Conservation (phyloP, 2,113 vertebrate species). For the Myrmecobius fasciatus region DNA sequence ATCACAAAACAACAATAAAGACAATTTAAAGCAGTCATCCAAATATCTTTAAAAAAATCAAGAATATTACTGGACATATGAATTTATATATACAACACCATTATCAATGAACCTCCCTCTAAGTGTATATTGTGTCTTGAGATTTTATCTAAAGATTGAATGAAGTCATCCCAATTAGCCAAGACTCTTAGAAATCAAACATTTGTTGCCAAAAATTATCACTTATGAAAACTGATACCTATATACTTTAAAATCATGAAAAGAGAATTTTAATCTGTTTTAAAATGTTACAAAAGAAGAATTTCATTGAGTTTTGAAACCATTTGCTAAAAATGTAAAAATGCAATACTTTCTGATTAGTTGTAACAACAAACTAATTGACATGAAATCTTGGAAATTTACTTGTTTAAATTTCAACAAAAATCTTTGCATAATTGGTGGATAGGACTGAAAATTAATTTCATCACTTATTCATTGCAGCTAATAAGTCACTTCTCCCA, state of each 20-base stretch:
- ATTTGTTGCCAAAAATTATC: background rate
- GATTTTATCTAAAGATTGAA: background rate
- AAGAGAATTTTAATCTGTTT: background rate
- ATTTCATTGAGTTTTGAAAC: background rate
- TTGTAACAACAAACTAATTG: background rate
- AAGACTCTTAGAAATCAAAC: background rate
- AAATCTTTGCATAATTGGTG: background rate
- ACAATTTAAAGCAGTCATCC: background rate
- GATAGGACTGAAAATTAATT: background rate
- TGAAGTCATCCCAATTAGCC: background rate
- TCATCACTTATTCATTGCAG: background rate
- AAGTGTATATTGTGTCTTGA: background rate
- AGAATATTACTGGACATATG: background rate
- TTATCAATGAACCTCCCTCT: background rate
- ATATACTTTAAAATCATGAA: background rate
- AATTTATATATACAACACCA: background rate
- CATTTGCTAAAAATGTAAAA: background rate
- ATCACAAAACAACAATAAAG: background rate
- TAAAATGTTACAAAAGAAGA: background rate
- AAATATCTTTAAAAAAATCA: background rate
- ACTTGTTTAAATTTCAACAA: background rate
- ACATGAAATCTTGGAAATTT: background rate
- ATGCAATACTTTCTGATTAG: background rate
- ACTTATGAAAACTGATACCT: background rate
- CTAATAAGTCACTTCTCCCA: background rate